Percentiles rank a stretch among this genome's conserved stretches.
These are phyloP conservation scores for Hemaris fuciformis DNA, from an alignment of 2,888 invertebrate species.

Conservation along the genomic window DNA sequence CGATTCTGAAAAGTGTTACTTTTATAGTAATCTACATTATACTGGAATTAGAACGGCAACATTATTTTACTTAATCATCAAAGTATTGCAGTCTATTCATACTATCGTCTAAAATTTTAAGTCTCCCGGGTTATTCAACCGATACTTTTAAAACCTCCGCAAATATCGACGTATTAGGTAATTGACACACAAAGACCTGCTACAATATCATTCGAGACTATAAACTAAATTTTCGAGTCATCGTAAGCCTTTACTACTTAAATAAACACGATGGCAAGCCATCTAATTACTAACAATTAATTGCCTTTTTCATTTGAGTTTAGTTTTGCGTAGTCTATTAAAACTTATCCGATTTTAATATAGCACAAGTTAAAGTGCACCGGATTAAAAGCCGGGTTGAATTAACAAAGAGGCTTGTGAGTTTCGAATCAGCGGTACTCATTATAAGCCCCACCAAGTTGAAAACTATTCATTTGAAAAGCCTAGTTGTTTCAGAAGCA, in stretches of 20 bases:
- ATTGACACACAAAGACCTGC: too few species aligned
- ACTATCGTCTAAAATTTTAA: too few species aligned
- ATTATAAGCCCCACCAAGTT: background rate
- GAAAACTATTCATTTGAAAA: background rate
- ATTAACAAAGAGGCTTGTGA: background rate
- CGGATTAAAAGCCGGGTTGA: background rate
- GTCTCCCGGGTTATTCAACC: too few species aligned
- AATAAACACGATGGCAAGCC: background rate
- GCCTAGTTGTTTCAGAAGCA: background rate
- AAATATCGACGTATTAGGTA: too few species aligned
- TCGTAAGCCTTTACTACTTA: background rate
- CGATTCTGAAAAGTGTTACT: too few species aligned
- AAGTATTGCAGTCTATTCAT: too few species aligned
- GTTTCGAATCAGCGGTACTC: constrained; percentile 2
- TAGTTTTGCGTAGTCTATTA: background rate
- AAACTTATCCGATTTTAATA: background rate
- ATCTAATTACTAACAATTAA: background rate
- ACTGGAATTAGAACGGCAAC: too few species aligned
- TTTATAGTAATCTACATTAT: too few species aligned
- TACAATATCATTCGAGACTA: background rate
- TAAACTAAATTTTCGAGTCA: background rate
- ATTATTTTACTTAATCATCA: too few species aligned
- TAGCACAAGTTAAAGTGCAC: background rate
- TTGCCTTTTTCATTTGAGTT: background rate
- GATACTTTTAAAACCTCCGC: too few species aligned